Conservation (phyloP, 2,888 invertebrate genomes). For the Lamellibrachia satsuma region DNA sequence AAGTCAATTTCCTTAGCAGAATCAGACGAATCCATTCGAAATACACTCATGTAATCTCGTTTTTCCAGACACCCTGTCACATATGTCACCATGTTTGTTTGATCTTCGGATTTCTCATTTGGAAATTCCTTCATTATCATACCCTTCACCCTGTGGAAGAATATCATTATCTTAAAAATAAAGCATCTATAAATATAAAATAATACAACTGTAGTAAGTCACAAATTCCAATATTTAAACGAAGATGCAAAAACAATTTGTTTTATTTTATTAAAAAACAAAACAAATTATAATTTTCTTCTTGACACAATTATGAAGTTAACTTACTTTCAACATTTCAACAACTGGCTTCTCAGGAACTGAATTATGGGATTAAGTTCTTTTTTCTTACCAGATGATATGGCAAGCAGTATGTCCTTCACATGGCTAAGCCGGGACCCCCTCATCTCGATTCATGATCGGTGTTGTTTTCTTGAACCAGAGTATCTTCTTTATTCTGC, state of each 20-base stretch:
- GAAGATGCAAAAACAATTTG: not conserved
- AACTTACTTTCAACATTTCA: too few relatives aligned
- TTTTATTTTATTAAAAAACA: too few relatives aligned
- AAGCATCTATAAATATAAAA: not conserved
- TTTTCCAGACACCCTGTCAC: constrained; percentile 44
- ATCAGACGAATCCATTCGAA: constrained; percentile 50
- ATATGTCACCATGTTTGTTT: not conserved
- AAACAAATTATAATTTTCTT: too few relatives aligned
- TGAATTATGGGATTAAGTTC: too few relatives aligned
- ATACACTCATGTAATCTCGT: constrained; percentile 57
- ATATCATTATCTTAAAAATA: not conserved
- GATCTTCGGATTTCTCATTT: constrained; percentile 3
- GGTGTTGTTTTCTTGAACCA: too few relatives aligned
- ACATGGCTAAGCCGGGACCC: too few relatives aligned
- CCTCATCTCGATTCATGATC: too few relatives aligned
- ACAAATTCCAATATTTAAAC: not conserved
- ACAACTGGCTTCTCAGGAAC: too few relatives aligned
- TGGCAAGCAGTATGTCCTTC: too few relatives aligned
- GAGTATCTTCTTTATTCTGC: too few relatives aligned
- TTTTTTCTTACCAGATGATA: too few relatives aligned
- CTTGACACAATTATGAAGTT: too few relatives aligned
- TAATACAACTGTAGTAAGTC: not conserved
- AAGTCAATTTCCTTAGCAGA: constrained; percentile 59
- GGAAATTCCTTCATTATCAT: constrained; percentile 18
- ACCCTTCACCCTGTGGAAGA: not conserved